Evolutionary conservation across 2,888 invertebrate species (phyloP), one percentile per base, ranked within the genome.

Genomic region (Patella depressa): DNA sequence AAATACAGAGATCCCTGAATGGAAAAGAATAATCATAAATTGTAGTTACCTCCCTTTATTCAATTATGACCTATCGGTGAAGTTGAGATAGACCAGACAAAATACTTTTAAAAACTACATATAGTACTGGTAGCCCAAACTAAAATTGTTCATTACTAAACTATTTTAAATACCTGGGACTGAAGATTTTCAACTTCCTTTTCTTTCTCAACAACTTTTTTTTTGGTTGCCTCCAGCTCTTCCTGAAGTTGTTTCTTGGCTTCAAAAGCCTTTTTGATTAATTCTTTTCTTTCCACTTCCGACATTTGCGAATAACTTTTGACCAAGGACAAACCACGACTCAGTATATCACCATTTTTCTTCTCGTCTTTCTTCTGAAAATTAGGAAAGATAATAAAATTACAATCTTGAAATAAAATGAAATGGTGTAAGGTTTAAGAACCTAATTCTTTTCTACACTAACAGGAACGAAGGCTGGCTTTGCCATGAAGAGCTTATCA

Each of bases 191-290:
- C 80, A n/a, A 89, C 76, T 79, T 87, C 85, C 70, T 85, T 82
- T 11, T 86, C 85, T 79, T 88, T 88, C 71, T 86, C 83, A 77
- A 87, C 87, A 57, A 88, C 82, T 79, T 87, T 79, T 74, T 86
- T 81, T 70, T 87, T 86, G 1, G 89, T 86, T 81, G 84, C 82
- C 53, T 85, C 81, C 17, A 88, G 75, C 75, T 88, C 87, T 59
- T 87, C 80, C 78, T 88, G 81, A 24, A 89, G 80, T 45, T 85
- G 76, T 71, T 85, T 77, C 74, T 89, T 88, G 24, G 85, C 87
- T 73, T 85, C 88, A 74, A 88, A 84, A 14, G 89, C 89, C 79
- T 86, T 85, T 74, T 87, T 84, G 24, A 88, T 88, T 34, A 89
- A 79, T 73, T 88, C 86, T 79, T 88, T 87, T 29, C 87, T 83